Conservation (phyloP, 1,140 invertebrate species). For the Aleiodes sp. region DNA sequence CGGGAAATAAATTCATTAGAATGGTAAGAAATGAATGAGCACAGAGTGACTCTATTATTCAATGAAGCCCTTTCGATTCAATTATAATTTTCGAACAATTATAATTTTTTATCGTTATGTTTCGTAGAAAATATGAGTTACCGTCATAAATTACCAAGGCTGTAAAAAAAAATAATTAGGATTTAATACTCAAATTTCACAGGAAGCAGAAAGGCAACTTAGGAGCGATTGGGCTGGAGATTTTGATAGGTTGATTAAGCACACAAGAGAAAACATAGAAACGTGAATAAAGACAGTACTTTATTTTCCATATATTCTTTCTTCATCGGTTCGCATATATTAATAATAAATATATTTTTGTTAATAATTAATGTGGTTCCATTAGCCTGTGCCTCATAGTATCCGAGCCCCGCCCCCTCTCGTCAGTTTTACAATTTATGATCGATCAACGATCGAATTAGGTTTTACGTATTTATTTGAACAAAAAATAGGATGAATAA, state of each 20-base stretch:
- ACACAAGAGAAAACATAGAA: conserved; percentile 38
- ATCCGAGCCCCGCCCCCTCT: conserved; percentile 39
- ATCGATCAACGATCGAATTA: conserved; percentile 43
- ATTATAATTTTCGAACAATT: no score
- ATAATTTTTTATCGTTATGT: no score
- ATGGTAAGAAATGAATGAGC: no score
- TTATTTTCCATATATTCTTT: conserved; percentile 56
- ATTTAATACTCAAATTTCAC: no score
- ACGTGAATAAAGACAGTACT: conserved; percentile 61
- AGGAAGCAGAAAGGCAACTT: no score
- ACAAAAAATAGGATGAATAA: conserved; percentile 17
- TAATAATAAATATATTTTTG: conserved; percentile 60
- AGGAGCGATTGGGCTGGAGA: no score
- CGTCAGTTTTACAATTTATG: background rate
- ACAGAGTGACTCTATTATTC: no score
- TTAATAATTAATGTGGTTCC: conserved; percentile 52
- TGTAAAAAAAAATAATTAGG: no score
- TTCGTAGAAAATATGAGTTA: no score
- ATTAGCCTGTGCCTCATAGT: conserved; percentile 46
- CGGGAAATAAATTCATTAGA: no score
- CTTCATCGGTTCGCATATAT: conserved; percentile 53
- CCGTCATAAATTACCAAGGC: no score
- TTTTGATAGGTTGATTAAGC: conserved; percentile 24
- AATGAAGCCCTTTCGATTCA: no score
- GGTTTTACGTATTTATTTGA: conserved; percentile 27